Base-by-base conservation (phyloP, 1,140 invertebrate genomes). In the Camponotus vicinus region DNA sequence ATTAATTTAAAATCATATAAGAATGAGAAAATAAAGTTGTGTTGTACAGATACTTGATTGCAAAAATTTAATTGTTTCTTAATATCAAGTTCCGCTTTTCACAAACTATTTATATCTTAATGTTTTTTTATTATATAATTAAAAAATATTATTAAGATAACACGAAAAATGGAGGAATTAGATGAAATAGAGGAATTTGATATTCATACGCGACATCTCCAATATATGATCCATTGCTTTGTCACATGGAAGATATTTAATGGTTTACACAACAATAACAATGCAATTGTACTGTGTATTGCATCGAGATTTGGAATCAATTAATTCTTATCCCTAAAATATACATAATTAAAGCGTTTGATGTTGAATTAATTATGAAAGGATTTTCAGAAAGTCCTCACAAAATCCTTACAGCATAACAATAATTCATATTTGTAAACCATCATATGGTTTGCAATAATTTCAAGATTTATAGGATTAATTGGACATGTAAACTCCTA, bases 291-390 rank as follows among this genome's bases (percentile, higher is more conserved):
- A 9, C 15, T 27, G 55, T 18, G 4, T 7, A 57, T 34, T 78
- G 37, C 37, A 27, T 32, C 21, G 15, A 40, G 8, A 15, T 8
- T 15, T 32, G 45, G 15, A 37, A 13, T 27, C 32, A 67, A 67
- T 79, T 67, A 79, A 67, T 55, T 27, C 55, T 79, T 67, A 78
- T 79, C 45, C 45, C n/a, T n/a, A 67, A 67, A 67, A 5, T 27
- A 11, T 27, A 11, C 27, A 9, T 49, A 78, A 78, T 49, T 78
- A 67, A 66, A 6, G 52, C 11, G 76, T 59, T 78, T 27, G 9
- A 67, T 18, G 6, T 27, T 27, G 27, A 27, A 49, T 49, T 27
- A 32, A 78, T 78, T 78, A 27, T 40, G 27, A 52, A 49, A 78
- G 8, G 1, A 67, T 67, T 79, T 67, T 78, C 40, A 63, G 4